Percentiles rank a stretch among this genome's conserved stretches.
Evolutionary conservation across 1,140 invertebrate species (phyloP).

Genomic region (Lepidurus arcticus): DNA sequence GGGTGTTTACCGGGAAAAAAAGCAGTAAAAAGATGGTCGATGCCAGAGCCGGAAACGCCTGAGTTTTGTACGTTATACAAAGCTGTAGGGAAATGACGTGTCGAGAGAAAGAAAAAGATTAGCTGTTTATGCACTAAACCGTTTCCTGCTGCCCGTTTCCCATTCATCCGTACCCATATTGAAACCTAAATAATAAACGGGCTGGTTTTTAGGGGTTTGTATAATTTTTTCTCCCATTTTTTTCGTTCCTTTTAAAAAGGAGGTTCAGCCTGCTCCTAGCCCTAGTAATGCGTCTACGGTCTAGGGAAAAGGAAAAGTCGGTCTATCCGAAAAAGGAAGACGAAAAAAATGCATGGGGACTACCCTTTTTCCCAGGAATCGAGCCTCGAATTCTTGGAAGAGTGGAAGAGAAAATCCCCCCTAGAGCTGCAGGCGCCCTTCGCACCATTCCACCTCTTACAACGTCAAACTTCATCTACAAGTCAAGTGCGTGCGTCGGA

Average conservation of each 20-base stretch:
- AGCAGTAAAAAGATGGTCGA: background rate
- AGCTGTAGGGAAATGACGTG: slow-evolving; percentile 4
- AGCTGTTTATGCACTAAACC: slow-evolving; percentile 15
- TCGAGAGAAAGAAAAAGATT: slow-evolving; percentile 16
- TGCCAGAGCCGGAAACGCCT: slow-evolving; percentile 11
- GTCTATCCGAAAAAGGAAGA: no score
- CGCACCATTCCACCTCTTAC: background rate
- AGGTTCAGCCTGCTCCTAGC: no score
- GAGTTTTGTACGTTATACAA: background rate
- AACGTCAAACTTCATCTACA: background rate
- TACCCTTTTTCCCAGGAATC: background rate
- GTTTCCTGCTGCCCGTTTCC: slow-evolving; percentile 12
- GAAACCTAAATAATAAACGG: no score
- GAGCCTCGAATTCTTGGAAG: slow-evolving; percentile 2
- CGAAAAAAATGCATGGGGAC: background rate
- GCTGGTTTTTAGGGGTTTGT: no score
- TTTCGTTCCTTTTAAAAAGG: background rate
- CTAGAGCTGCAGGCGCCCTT: background rate
- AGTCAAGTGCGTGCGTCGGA: slow-evolving; percentile 3
- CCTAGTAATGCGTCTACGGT: no score
- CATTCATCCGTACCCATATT: background rate
- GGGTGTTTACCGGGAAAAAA: slow-evolving; percentile 13
- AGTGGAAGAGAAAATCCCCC: background rate
- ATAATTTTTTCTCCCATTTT: background rate
- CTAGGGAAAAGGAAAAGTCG: no score